Conservation (phyloP, 2,797 vertebrate species). For the Cuniculus paca region DNA sequence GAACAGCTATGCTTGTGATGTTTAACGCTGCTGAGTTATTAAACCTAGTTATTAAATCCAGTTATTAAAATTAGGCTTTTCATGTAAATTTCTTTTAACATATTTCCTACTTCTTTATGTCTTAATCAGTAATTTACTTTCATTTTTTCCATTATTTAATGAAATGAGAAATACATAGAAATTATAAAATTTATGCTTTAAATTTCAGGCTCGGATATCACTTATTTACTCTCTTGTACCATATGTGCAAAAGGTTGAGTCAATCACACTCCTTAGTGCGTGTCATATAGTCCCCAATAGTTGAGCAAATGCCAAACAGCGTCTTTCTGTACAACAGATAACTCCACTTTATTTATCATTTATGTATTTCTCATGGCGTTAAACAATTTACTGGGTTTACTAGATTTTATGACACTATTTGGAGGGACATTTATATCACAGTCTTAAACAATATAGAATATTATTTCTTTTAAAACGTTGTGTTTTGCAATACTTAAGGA, state of each 20-base stretch:
- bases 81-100: not conserved
- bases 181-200: not conserved
- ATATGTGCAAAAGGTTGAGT: not conserved
- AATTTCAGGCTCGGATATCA: not conserved
- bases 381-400: not conserved
- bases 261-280: not conserved
- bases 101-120: not conserved
- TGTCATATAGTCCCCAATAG: no score
- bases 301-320: not conserved
- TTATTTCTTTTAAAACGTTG: not conserved
- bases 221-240: not conserved
- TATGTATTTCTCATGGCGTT: no score
- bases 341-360: no score
- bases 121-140: not conserved
- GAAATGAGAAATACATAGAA: not conserved
- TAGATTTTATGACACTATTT: not conserved
- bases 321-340: not conserved
- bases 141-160: not conserved
- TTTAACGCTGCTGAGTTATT: not conserved
- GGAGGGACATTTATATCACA: not conserved
- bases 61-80: not conserved
- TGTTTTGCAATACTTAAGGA: not conserved
- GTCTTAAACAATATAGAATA: not conserved
- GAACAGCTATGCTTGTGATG: not conserved
- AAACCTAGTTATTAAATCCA: not conserved